Base-by-base conservation (phyloP, 2,888 invertebrate genomes). In the Chymomyza caudatula region DNA sequence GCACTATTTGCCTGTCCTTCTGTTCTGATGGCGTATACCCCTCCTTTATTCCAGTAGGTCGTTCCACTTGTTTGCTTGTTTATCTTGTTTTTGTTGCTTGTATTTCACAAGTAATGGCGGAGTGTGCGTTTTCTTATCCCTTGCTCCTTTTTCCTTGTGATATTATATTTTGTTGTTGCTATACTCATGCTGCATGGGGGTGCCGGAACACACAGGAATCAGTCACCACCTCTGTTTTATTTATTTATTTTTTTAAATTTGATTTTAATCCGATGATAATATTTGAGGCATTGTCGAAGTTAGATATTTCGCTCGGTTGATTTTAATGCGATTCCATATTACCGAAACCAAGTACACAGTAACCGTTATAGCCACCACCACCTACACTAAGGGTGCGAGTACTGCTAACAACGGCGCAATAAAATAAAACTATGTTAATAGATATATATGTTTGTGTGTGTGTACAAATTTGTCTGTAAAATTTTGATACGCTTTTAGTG, bases 221-320 rank as follows among this genome's bases (percentile, higher is more conserved):
- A 66, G 59, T 63, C 69, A 69, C 68, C 54, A 65, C 66, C 60
- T 22, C 65, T 64, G 29, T 37, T 37, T 37, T 37, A 37, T 37
- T 29, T 37, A 37, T 53, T 54, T 64, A 53, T 59, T 51, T 23
- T 51, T 69, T 20, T 60, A 58, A 80, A 76, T 74, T 73, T 78
- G 77, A 83, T 77, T 77, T 65, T 76, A 76, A 82, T 83, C 82
- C 77, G 67, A 65, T 79, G 83, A 85, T 83, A 78, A 78, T 71
- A 79, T 73, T 73, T 71, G 61, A 68, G 64, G 57, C 71, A 71
- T 73, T 79, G 74, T 58, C 70, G 61, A 73, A 71, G 73, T 76
- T 71, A 76, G 73, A 76, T 78, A 76, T 72, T 76, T 74, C 85
- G 83, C 83, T 85, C 71, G 63, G 74, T 72, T 85, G 83, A 23